phyloP scores from a whole-genome alignment of 2,888 invertebrate genomes.

The Synergus laeviventris region DNA sequence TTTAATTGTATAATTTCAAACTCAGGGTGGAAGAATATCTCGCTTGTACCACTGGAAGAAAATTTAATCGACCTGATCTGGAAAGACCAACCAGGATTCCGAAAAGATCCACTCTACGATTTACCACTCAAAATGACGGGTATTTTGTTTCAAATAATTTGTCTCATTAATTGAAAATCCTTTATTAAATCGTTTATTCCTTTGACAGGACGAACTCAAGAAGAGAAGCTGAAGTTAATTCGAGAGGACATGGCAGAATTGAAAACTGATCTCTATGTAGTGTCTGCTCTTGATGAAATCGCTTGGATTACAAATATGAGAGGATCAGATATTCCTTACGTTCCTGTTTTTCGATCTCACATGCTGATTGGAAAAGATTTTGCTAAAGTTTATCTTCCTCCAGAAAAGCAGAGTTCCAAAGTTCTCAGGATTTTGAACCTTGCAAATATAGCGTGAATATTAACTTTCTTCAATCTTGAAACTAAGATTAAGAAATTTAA shows the following conservation, averaged over 20 bases:
- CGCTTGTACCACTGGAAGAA: slow-evolving; percentile 53
- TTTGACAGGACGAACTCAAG: slow-evolving; percentile 55
- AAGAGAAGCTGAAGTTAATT: slow-evolving; percentile 55
- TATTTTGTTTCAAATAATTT: slow-evolving; percentile 23
- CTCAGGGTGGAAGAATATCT: slow-evolving; percentile 55
- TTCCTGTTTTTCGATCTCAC: slow-evolving; percentile 72
- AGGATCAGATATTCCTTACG: slow-evolving; percentile 75
- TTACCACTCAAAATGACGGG: slow-evolving; percentile 69
- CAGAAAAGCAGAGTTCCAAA: slow-evolving; percentile 74
- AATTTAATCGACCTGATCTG: slow-evolving; percentile 75
- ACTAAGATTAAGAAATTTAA: neutral
- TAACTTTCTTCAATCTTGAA: neutral
- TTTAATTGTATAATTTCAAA: neutral
- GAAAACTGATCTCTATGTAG: slow-evolving; percentile 69
- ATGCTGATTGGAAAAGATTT: slow-evolving; percentile 59
- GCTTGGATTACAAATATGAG: slow-evolving; percentile 77
- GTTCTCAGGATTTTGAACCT: slow-evolving; percentile 33
- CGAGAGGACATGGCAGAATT: slow-evolving; percentile 53
- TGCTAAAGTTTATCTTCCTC: slow-evolving; percentile 58
- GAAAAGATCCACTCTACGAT: slow-evolving; percentile 69
- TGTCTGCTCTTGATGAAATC: slow-evolving; percentile 76
- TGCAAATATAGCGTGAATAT: neutral
- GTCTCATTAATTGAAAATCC: neutral
- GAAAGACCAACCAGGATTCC: slow-evolving; percentile 70
- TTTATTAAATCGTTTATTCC: neutral